A percentile compares a stretch with the other conserved stretches of the same genome.
Evolutionary conservation across 2,797 vertebrate genomes (phyloP).

Genomic region (Phrynocephalus guinanensis): DNA sequence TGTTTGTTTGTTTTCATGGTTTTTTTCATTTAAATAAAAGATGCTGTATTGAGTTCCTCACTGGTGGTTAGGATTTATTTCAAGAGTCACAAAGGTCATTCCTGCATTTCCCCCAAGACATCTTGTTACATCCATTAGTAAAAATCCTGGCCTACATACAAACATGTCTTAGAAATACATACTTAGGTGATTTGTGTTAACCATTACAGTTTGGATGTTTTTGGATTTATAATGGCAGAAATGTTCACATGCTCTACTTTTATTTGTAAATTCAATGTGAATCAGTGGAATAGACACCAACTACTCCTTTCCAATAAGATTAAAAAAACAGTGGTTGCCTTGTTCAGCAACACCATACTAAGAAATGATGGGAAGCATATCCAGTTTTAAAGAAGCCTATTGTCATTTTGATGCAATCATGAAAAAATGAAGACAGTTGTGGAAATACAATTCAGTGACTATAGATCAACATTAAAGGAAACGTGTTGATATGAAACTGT

Average conservation of each 20-base stretch:
- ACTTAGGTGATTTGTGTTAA: not conserved
- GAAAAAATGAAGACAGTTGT: not conserved
- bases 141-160: conserved; percentile 24
- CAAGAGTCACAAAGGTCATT: conserved; percentile 37
- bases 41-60: not conserved
- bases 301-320: not conserved
- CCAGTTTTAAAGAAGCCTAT: not conserved
- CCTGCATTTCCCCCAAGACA: conserved; percentile 25
- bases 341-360: not conserved
- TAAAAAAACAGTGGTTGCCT: conserved; percentile 12
- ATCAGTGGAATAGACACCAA: not conserved
- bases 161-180: conserved; percentile 18
- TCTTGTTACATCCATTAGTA: conserved; percentile 34
- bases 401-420: conserved; percentile 24
- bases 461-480: not conserved
- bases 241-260: not conserved
- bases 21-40: conserved; percentile 29
- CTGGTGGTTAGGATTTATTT: conserved; percentile 41
- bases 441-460: not conserved
- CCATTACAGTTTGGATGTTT: not conserved
- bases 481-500: not conserved
- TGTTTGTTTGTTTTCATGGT: not conserved
- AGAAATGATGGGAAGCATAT: conserved; percentile 21
- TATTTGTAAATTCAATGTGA: not conserved
- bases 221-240: conserved; percentile 21